Base-by-base conservation (phyloP, 2,113 vertebrate genomes). In the Calyptomena viridis region DNA sequence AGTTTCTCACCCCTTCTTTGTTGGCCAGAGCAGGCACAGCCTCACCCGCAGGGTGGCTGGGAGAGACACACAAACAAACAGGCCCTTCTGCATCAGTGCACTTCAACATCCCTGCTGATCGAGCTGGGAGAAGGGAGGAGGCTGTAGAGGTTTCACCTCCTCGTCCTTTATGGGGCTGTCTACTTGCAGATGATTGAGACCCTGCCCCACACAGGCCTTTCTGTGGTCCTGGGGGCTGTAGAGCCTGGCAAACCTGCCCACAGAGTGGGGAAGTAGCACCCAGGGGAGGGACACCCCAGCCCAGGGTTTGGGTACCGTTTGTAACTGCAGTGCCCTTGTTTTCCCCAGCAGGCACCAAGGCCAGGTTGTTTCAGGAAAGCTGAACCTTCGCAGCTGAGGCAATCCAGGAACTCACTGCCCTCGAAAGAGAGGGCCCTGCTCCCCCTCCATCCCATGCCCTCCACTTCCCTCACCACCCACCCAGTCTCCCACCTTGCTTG, bases 241-340 rank as follows among this genome's bases (percentile, higher is more conserved):
- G 20, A 25, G 30, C 25, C 84, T 44, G 60, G 16, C 60, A 58
- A 21, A 37, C 64, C 50, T 37, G 21, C 27, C 15, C 37, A 0
- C 0, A 35, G 17, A 39, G 47, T 0, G 1, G 24, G 30, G 33
- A 72, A 66, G 52, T 7, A 17, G 17, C 39, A 30, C 8, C 2
- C 59, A 24, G 2, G 0, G 1, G 50, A 19, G 60, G 49, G n/a
- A 71, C 39, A 42, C 22, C 12, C 24, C 44, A 44, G 46, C 17
- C 28, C 58, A 17, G 35, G 14, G 13, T 63, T 16, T 37, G 60
- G 53, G 27, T 12, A 25, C 47, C 2, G 0, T 59, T 58, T 18
- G 25, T 14, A 53, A 14, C 4, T n/a, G 30, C 58, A 60, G 59
- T 39, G 28, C 5, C 7, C 19, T 33, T 8, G 1, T 67, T 39